Base-by-base conservation (phyloP, 2,113 vertebrate species). In the Galemys pyrenaicus region DNA sequence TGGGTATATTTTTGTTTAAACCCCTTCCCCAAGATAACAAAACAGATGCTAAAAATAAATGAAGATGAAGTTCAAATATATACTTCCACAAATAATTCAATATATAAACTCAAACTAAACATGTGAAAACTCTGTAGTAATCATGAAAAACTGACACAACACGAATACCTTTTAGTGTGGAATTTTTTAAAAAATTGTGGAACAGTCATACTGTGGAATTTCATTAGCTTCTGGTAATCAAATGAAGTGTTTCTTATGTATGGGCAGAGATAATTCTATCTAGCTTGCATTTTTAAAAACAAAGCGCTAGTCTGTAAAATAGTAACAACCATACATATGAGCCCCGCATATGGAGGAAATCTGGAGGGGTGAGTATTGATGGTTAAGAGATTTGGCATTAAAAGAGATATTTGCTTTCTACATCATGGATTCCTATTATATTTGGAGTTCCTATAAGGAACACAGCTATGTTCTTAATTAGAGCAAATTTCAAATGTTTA, bases 401-500 rank as follows among this genome's bases (percentile, higher is more conserved):
- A 2, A 83, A 56, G 26, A 92, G 28, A 39, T 49, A 65, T 26
- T 90, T 39, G 4, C 64, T 46, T 86, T 78, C 39, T 82, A 30
- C 28, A 30, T 68, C 64, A 12, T 32, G 16, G 68, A 74, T 80
- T 92, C 83, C 41, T 92, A 24, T 35, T 70, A 71, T 60, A 49
- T 65, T 83, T 95, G 12, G 32, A 65, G 88, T 79, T 82, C 58
- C 41, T 54, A 9, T 51, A 78, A 89, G 89, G 37, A 85, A 60
- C 4, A 60, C 10, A 56, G 41, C 91, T 58, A 13, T 65, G 56
- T 89, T 94, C 60, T 32, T 65, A 56, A 85, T 88, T 35, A 65
- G 81, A 88, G 32, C 0, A 81, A 83, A 62, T 90, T 92, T 73
- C 87, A 90, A 56, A 71, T 22, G 10, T 78, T 89, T 85, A n/a